Conservation (phyloP, 2,797 vertebrate species). For the Sylvia borin region DNA sequence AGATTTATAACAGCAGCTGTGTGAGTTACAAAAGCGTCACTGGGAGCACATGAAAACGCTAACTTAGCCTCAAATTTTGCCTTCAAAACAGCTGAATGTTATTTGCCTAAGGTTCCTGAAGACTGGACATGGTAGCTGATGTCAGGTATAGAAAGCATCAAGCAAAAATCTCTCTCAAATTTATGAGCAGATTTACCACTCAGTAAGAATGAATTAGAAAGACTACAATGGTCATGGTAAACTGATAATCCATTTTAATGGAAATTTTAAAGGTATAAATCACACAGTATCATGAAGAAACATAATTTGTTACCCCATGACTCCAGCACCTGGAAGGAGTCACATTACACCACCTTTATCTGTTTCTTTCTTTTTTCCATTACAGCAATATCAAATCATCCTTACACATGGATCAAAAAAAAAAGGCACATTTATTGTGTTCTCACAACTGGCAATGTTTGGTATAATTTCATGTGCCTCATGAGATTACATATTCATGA, state of each 20-base stretch:
- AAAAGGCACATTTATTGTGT: neutral
- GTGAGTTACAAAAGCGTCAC: neutral
- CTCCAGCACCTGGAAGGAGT: neutral
- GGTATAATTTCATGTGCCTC: neutral
- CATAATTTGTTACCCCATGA: neutral
- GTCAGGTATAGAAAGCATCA: neutral
- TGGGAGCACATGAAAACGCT: neutral
- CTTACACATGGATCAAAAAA: neutral
- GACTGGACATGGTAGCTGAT: neutral
- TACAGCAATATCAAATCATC: neutral
- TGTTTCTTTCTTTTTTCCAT: neutral
- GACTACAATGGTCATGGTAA: neutral
- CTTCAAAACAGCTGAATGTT: neutral
- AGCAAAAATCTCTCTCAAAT: neutral
- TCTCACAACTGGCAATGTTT: neutral
- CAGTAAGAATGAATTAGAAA: neutral
- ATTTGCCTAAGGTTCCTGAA: neutral
- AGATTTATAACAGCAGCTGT: constrained; percentile 36
- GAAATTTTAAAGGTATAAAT: neutral
- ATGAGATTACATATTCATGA: neutral
- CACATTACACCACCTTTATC: neutral
- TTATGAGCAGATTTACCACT: neutral
- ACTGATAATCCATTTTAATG: neutral
- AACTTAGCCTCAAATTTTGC: neutral
- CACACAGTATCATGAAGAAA: neutral